phyloP scores from a whole-genome alignment of 2,797 vertebrate species.

The Dromococcyx pavoninus region DNA sequence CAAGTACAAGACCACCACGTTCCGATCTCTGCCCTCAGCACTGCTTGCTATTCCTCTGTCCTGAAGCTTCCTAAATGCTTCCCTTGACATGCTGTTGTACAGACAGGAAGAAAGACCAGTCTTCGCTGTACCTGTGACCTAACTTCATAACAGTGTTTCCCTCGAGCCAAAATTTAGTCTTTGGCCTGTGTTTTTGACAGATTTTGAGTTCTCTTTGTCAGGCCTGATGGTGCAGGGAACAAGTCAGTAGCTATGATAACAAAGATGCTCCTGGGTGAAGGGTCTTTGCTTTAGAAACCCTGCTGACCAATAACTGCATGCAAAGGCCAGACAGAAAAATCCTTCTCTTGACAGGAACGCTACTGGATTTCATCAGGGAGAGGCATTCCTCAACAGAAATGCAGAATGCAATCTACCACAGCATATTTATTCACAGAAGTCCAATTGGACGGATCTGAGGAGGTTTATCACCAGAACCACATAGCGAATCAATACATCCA shows the following conservation, averaged over 20 bases:
- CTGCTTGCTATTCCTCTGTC: neutral
- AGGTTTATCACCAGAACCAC: neutral
- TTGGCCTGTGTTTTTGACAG: neutral
- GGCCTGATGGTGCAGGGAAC: neutral
- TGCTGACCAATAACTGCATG: neutral
- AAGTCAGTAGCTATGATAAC: neutral
- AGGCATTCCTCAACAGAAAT: neutral
- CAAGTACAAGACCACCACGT: fast-evolving
- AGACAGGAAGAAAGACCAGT: neutral
- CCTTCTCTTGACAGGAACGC: neutral
- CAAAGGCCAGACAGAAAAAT: neutral
- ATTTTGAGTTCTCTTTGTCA: neutral
- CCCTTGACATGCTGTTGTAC: neutral
- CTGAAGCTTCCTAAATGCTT: neutral
- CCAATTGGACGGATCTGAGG: neutral
- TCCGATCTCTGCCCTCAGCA: neutral
- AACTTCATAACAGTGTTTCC: neutral
- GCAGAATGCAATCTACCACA: neutral
- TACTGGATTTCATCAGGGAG: neutral
- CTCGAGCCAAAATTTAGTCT: neutral
- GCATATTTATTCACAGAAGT: neutral
- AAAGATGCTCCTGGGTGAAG: neutral
- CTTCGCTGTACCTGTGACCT: neutral
- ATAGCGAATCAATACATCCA: neutral
- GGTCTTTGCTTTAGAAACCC: neutral